These are phyloP conservation scores for Drosophila fungiperda DNA, from an alignment of 2,888 invertebrate genomes.

Conservation along the genomic window DNA sequence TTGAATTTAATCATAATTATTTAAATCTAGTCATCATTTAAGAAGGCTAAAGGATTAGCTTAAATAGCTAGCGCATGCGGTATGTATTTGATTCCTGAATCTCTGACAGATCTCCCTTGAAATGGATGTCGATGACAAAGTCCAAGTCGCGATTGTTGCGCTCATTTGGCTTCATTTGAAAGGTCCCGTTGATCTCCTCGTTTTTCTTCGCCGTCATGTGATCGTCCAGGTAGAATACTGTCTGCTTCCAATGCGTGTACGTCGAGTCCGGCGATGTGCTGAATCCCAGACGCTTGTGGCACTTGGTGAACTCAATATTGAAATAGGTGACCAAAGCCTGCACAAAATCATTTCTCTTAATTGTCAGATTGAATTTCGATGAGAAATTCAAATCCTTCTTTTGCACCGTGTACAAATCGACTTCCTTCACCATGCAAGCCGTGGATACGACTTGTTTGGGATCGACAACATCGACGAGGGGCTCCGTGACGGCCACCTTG, in stretches of 20 bases:
- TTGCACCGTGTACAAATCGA: constrained; percentile 99
- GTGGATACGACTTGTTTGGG: constrained; percentile 99
- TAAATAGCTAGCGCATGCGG: constrained; percentile 90
- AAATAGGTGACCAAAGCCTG: constrained; percentile 99
- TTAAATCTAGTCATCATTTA: constrained; percentile 63
- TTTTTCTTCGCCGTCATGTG: constrained; percentile 97
- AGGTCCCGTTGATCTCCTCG: constrained; percentile 96
- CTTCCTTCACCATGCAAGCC: constrained; percentile 97
- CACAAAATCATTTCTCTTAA: constrained; percentile 96
- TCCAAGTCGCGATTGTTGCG: constrained; percentile 99
- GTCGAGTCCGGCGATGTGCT: constrained; percentile 99
- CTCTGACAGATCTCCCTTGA: constrained; percentile 95
- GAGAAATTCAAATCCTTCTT: constrained; percentile 97
- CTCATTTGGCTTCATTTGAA: constrained; percentile 97
- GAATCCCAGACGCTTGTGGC: constrained; percentile 99
- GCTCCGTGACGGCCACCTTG: constrained; percentile 98
- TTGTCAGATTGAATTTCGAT: constrained; percentile 93
- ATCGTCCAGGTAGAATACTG: constrained; percentile 98
- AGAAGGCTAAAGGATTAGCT: constrained; percentile 41
- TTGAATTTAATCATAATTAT: constrained; percentile 57
- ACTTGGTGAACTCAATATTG: constrained; percentile 99
- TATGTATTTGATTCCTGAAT: constrained; percentile 94
- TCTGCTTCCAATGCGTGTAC: constrained; percentile 99
- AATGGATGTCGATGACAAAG: constrained; percentile 96
- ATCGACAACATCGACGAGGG: constrained; percentile 99